These are phyloP conservation scores for Oreotrochilus melanogaster DNA, from an alignment of 2,113 vertebrate genomes.

Conservation along the genomic window DNA sequence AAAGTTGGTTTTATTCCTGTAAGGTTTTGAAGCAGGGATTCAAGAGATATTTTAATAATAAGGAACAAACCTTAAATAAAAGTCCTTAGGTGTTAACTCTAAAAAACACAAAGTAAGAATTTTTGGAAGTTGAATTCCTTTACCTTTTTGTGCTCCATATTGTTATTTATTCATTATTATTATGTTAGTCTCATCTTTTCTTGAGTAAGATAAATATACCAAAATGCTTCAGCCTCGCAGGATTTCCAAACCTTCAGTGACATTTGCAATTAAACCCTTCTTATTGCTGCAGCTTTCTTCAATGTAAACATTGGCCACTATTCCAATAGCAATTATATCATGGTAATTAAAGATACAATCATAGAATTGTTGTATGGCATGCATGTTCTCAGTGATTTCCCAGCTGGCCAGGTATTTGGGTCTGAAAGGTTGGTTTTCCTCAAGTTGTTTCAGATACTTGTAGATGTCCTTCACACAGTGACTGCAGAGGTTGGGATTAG, in stretches of 20 bases:
- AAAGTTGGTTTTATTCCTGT: background rate
- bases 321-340: background rate
- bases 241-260: background rate
- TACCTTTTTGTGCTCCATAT: background rate
- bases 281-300: background rate
- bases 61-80: background rate
- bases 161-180: background rate
- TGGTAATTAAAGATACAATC: background rate
- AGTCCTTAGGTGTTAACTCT: background rate
- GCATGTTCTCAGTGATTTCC: slow-evolving; percentile 86
- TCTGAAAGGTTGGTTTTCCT: slow-evolving; percentile 82
- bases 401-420: slow-evolving; percentile 79
- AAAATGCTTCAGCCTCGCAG: background rate
- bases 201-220: rapidly evolving
- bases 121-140: background rate
- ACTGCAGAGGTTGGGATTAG: slow-evolving; percentile 84
- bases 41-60: background rate
- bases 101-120: background rate
- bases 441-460: slow-evolving; percentile 83
- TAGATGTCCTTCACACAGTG: slow-evolving; percentile 90
- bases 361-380: slow-evolving; percentile 63
- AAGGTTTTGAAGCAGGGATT: background rate
- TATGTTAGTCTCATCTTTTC: background rate
- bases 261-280: background rate
- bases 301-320: background rate